Percentiles rank a stretch among this genome's conserved stretches.
phyloP scores from a whole-genome alignment of 1,140 invertebrate genomes.

The Bombus picipes region DNA sequence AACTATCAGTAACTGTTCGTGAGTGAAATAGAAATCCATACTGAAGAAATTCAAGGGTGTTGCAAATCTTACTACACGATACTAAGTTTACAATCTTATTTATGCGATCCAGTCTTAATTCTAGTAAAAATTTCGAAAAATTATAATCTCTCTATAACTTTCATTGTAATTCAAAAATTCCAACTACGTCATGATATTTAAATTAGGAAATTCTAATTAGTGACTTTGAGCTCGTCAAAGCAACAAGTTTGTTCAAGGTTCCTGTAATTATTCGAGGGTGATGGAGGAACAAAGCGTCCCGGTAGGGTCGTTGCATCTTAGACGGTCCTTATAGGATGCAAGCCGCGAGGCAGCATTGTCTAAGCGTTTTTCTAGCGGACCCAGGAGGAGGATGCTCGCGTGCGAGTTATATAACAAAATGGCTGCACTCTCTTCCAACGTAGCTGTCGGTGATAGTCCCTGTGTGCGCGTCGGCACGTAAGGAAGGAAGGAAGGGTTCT shows the following conservation, averaged over 20 bases:
- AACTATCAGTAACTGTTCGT: neutral
- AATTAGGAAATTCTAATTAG: neutral
- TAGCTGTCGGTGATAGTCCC: constrained; percentile 20
- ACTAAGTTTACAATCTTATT: no score
- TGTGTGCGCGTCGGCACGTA: constrained; percentile 34
- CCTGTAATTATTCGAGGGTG: constrained; percentile 48
- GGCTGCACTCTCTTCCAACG: constrained; percentile 35
- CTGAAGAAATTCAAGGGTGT: no score
- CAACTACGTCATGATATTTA: neutral
- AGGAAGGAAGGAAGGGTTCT: constrained; percentile 63
- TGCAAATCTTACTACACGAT: no score
- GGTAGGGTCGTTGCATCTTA: constrained; percentile 61
- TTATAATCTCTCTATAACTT: no score
- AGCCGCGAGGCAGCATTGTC: constrained; percentile 68
- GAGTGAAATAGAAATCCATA: no score
- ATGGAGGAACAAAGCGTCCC: constrained; percentile 33
- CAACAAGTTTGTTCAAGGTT: neutral
- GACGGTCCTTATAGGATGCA: constrained; percentile 67
- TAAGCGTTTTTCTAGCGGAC: constrained; percentile 60
- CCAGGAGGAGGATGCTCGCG: constrained; percentile 42
- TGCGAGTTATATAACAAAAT: constrained; percentile 74
- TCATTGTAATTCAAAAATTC: neutral
- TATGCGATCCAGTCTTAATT: no score
- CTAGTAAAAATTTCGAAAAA: neutral
- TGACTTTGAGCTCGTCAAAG: neutral